Base-by-base conservation (phyloP, 2,113 vertebrate genomes). In the Neolamprologus kungweensis region DNA sequence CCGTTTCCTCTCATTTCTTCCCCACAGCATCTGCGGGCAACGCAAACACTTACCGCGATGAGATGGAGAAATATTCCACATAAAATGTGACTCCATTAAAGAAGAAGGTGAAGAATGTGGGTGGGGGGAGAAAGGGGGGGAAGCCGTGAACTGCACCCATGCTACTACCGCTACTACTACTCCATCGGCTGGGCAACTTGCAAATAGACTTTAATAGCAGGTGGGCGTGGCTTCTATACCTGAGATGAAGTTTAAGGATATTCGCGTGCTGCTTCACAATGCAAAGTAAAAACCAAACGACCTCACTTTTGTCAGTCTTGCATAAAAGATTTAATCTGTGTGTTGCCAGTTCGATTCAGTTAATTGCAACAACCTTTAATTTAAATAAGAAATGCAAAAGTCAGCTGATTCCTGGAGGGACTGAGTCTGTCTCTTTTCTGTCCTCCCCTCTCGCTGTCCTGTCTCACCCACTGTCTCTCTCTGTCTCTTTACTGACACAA, bases 61-160 rank as follows among this genome's bases (percentile, higher is more conserved):
- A 53, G 87, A 91, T 86, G 90, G 90, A 86, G 93, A 83, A 73
- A 53, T 86, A 90, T 68, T 93, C 91, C 91, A 84, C 31, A 50
- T 80, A 83, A 87, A 91, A 89, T 65, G 87, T 58, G 92, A 94
- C 94, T 94, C 96, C 96, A 96, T 96, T 79, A 87, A 96, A 63
- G 55, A 40, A 58, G 47, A 84, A 86, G 7, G 45, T 26, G 50
- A 81, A 40, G 53, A 40, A 19, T 50, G 60, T 65, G 33, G 33
- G 10, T 8, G 33, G 10, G 37, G 9, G 26, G 17, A 6, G 28
- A 31, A 21, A 21, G 2, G 4, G 6, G 28, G 28, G 28, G 28
- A 7, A 31, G 31, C 31, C 31, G 31, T 31, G 31, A 31, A 31
- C 31, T 31, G 31, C 31, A 31, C 31, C 31, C 31, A 31, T 6